Evolutionary conservation across 2,797 vertebrate species (phyloP).

Genomic region (Carapus acus): DNA sequence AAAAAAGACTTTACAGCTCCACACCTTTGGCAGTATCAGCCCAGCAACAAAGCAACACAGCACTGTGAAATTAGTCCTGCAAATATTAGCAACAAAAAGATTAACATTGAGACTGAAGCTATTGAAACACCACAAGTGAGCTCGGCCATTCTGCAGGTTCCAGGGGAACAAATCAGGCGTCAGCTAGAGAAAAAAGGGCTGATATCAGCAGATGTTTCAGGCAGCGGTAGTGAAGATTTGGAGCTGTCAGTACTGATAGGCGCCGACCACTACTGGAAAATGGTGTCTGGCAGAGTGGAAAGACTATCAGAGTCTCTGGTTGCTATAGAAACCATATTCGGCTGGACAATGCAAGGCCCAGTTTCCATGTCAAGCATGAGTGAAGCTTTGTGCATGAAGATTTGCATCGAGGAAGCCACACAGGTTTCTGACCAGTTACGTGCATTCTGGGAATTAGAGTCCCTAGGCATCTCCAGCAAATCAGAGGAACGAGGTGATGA

Average conservation of each 20-base stretch:
- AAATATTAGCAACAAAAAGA: background rate
- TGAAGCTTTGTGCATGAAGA: slow-evolving; percentile 5
- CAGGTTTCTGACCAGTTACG: background rate
- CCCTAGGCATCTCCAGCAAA: background rate
- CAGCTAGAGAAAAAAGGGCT: slow-evolving; percentile 17
- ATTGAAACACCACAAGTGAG: slow-evolving; percentile 11
- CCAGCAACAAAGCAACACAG: slow-evolving; percentile 1
- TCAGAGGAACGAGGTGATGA: background rate
- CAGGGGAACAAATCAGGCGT: slow-evolving; percentile 15
- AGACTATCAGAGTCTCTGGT: slow-evolving; percentile 20
- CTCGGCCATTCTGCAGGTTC: slow-evolving; percentile 27
- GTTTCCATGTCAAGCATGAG: background rate
- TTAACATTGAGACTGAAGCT: slow-evolving; percentile 5
- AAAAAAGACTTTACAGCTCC: slow-evolving; percentile 2
- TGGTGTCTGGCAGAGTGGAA: slow-evolving; percentile 18
- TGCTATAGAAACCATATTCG: slow-evolving; percentile 4
- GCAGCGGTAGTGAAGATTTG: background rate
- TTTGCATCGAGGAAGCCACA: background rate
- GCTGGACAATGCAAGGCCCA: background rate
- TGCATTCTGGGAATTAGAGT: slow-evolving; percentile 11
- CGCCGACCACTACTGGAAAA: slow-evolving; percentile 21
- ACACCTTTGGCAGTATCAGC: slow-evolving; percentile 1
- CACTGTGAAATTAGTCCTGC: background rate
- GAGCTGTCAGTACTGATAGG: slow-evolving; percentile 23
- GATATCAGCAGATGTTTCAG: slow-evolving; percentile 3